Base-by-base conservation (phyloP, 2,888 invertebrate genomes). In the Thecocarcelia acutangulata region DNA sequence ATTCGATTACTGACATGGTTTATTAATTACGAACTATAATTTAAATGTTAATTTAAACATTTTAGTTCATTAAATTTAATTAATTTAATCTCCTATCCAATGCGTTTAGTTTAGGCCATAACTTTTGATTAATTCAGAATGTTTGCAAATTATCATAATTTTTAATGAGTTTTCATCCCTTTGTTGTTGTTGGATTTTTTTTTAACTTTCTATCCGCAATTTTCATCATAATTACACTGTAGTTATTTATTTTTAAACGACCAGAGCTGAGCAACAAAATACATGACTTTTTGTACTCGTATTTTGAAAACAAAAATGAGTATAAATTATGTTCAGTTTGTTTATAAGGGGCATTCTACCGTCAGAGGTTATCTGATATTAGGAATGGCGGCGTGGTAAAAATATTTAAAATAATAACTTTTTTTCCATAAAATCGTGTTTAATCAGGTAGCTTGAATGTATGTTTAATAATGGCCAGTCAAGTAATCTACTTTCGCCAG, bases 221-320 rank as follows among this genome's bases (percentile, higher is more conserved):
- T 74, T 69, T 52, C 24, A 59, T 70, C 80, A 75, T 80, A 75
- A 75, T 75, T 59, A 80, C 48, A 63, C 44, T 64, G 80, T 70
- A 80, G 75, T 80, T 75, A 80, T 58, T 58, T 58, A 79, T 74
- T 69, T 79, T 28, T n/a, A n/a, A n/a, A n/a, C n/a, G n/a, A n/a
- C n/a, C n/a, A n/a, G 24, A 24, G 5, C 5, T 24, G 24, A 2
- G 5, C 56, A 56, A 63, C 24, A 24, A n/a, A n/a, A n/a, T n/a
- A n/a, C n/a, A n/a, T n/a, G n/a, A n/a, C n/a, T n/a, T n/a, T n/a
- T n/a, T n/a, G n/a, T n/a, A n/a, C n/a, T n/a, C n/a, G n/a, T n/a
- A n/a, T n/a, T n/a, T n/a, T n/a, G n/a, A n/a, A n/a, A n/a, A n/a
- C n/a, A n/a, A n/a, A n/a, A n/a, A n/a, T n/a, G n/a, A n/a, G n/a